These are phyloP conservation scores for Drosophila mulleri DNA, from an alignment of 2,888 invertebrate genomes.

Conservation along the genomic window DNA sequence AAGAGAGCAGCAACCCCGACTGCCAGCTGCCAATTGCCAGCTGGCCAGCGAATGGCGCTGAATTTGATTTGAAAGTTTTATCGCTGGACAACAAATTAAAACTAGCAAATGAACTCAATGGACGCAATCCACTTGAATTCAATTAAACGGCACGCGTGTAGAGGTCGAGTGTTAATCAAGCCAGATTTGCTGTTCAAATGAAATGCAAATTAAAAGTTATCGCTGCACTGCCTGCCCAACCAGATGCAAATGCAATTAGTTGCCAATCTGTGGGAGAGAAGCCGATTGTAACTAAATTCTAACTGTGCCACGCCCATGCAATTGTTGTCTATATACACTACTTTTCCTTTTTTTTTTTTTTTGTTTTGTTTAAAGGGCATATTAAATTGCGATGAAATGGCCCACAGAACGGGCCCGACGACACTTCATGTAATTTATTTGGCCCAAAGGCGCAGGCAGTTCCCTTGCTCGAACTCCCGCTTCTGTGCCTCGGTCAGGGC, in stretches of 20 bases:
- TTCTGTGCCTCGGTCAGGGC: conserved; percentile 44
- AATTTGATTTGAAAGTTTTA: conserved; percentile 71
- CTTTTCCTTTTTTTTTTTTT: conserved; percentile 12
- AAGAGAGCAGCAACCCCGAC: conserved; percentile 41
- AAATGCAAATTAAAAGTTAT: conserved; percentile 62
- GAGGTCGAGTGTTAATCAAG: conserved; percentile 57
- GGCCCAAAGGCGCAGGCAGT: conserved; percentile 67
- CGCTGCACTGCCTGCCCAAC: conserved; percentile 35
- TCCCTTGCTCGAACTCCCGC: not conserved
- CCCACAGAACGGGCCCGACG: conserved; percentile 74
- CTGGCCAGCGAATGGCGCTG: conserved; percentile 13
- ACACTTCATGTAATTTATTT: conserved; percentile 78
- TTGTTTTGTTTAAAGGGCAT: conserved; percentile 30
- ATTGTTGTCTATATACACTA: conserved; percentile 25
- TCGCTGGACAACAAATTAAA: conserved; percentile 60
- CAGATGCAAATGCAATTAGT: conserved; percentile 64
- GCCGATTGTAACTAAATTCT: conserved; percentile 4
- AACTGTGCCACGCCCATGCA: conserved; percentile 25
- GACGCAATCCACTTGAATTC: conserved; percentile 68
- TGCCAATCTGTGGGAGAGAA: conserved; percentile 19
- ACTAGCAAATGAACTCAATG: conserved; percentile 62
- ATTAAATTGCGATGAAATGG: conserved; percentile 76
- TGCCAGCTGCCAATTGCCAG: conserved; percentile 29
- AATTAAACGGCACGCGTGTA: conserved; percentile 61
- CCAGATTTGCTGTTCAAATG: conserved; percentile 37